These are phyloP conservation scores for Eulemur rufifrons DNA, from an alignment of 2,113 vertebrate species.

Conservation along the genomic window DNA sequence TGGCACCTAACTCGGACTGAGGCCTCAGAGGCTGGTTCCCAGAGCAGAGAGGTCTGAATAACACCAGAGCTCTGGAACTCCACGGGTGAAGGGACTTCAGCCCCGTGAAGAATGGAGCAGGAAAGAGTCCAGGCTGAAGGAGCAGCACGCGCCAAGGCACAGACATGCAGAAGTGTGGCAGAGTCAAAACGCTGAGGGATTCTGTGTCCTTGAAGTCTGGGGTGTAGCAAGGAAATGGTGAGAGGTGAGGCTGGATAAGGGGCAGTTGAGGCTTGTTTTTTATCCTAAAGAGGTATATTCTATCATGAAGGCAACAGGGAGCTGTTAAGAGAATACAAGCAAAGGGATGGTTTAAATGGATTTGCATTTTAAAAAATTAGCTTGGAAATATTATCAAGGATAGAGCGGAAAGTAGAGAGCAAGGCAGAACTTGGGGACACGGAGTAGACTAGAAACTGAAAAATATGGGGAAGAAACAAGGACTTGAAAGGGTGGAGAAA, in stretches of 20 bases:
- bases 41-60: background rate
- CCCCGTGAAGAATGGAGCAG: background rate
- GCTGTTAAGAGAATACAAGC: background rate
- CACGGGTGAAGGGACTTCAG: background rate
- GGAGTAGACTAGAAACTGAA: background rate
- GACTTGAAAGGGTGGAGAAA: background rate
- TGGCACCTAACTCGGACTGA: background rate
- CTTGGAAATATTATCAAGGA: background rate
- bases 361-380: background rate
- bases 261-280: background rate
- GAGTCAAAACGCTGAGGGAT: background rate
- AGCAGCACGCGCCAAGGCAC: background rate
- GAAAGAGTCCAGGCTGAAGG: no score
- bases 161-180: background rate
- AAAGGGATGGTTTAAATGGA: background rate
- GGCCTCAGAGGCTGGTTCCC: background rate
- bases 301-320: background rate
- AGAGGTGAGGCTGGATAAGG: background rate
- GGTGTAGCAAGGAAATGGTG: background rate
- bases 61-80: background rate
- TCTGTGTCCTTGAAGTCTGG: background rate
- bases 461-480: background rate
- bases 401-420: background rate
- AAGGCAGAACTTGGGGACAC: background rate
- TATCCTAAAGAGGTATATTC: background rate